Evolutionary conservation across 2,888 invertebrate species (phyloP).

Genomic region (Campoletis raptor): DNA sequence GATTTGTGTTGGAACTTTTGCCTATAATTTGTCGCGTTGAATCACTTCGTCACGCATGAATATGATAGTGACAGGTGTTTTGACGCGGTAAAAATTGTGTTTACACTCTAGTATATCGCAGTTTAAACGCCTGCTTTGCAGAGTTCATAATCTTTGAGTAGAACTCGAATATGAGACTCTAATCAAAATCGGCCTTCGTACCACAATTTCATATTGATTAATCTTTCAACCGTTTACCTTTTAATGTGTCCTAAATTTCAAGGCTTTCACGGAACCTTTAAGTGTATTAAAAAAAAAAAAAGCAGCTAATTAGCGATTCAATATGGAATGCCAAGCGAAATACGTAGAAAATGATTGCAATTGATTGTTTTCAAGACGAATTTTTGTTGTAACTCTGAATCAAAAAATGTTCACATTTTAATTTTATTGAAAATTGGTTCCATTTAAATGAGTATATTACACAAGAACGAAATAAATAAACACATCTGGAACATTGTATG

Average conservation of each 20-base stretch:
- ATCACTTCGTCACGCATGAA: conserved; percentile 22
- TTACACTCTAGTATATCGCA: conserved; percentile 13
- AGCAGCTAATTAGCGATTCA: no score
- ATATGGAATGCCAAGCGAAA: no score
- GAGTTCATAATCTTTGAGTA: not conserved
- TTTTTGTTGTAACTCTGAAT: no score
- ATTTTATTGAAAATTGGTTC: no score
- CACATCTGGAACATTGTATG: not conserved
- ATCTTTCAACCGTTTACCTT: not conserved
- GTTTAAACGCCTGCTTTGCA: not conserved
- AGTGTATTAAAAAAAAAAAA: not conserved
- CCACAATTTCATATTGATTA: not conserved
- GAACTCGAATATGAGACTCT: conserved; percentile 2
- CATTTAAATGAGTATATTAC: no score
- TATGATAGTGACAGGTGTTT: conserved; percentile 50
- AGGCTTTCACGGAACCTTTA: not conserved
- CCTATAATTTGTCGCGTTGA: conserved; percentile 38
- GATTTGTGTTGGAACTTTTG: not conserved
- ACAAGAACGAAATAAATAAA: not conserved
- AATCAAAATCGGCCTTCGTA: not conserved
- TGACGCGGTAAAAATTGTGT: not conserved
- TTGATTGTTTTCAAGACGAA: no score
- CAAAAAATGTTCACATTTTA: no score
- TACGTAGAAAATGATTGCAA: no score
- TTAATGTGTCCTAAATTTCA: not conserved